Evolutionary conservation across 2,797 vertebrate species (phyloP), one percentile per base, ranked within the genome.

Genomic region (Meriones psammophilus): DNA sequence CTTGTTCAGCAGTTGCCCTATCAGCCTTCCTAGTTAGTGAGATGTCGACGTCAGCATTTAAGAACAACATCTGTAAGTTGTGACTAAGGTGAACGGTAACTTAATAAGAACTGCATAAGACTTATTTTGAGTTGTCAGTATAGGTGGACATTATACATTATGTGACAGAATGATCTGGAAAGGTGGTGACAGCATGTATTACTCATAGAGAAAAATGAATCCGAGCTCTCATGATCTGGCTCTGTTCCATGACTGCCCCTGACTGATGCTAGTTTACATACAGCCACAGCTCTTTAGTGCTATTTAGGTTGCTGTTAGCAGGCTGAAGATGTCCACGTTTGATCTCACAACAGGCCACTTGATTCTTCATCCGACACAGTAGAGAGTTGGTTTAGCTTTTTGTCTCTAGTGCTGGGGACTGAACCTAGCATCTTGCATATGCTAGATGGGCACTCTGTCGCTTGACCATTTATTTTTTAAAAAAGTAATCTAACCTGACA

Each of bases 131-230:
- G 92, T 60, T 91, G 88, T 69, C 77, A 86, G 90, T 76, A 46
- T 76, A 92, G 88, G 91, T 78, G 96, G 95, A 96, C 93, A 88
- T 60, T 73, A 73, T 18, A 87, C 4, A 30, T 54, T 39, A 79
- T 56, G 84, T 69, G 90, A 91, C 0, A 62, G 95, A 94, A 76
- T 74, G 85, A 91, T 94, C 79, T n/a, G 71, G 88, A 97, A 92
- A 93, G 13, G 85, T 92, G 96, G 89, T 77, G 97, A 97, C 92
- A 96, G 89, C 90, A 33, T 78, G 17, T 54, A 87, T 84, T 92
- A 77, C 36, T 92, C 60, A 73, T 71, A 76, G 94, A 95, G 56
- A 91, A 87, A 86, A 83, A 81, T 36, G 84, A 92, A 80, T 36
- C 33, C 24, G 6, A 91, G 64, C 33, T 92, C 54, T 92, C 56